These are phyloP conservation scores for Nothocercus julius DNA, from an alignment of 2,113 vertebrate genomes.

Conservation along the genomic window DNA sequence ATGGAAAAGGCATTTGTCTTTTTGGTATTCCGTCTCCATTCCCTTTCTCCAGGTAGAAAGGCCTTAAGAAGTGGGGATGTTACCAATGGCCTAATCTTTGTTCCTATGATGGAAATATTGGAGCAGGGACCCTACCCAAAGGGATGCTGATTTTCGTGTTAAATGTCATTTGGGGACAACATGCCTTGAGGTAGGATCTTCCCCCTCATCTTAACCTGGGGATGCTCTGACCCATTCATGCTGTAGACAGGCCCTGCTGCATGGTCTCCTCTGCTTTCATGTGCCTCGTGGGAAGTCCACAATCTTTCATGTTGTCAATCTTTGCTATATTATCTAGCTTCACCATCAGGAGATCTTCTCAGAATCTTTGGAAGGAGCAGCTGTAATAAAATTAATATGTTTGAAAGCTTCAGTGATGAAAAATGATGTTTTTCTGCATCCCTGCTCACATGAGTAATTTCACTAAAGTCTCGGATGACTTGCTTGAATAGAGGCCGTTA, in stretches of 20 bases:
- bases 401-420: slow-evolving; percentile 40
- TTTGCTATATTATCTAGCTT: background rate
- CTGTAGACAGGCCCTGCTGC: background rate
- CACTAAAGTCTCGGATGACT: slow-evolving; percentile 24
- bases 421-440: slow-evolving; percentile 35
- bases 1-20: background rate
- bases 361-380: background rate
- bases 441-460: slow-evolving; percentile 12
- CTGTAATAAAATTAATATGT: slow-evolving; percentile 24
- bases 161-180: background rate
- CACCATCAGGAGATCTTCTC: background rate
- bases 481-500: slow-evolving; percentile 16
- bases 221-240: background rate
- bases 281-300: background rate
- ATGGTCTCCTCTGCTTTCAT: background rate
- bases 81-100: background rate
- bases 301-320: background rate
- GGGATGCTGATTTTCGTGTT: background rate
- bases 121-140: background rate
- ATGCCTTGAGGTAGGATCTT: background rate
- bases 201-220: background rate
- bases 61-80: background rate
- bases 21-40: background rate
- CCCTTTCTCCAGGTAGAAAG: background rate
- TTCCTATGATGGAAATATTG: background rate